phyloP scores from a whole-genome alignment of 37 sponge, comb jelly and placozoan genomes.

The Hexactinellida sp. region DNA sequence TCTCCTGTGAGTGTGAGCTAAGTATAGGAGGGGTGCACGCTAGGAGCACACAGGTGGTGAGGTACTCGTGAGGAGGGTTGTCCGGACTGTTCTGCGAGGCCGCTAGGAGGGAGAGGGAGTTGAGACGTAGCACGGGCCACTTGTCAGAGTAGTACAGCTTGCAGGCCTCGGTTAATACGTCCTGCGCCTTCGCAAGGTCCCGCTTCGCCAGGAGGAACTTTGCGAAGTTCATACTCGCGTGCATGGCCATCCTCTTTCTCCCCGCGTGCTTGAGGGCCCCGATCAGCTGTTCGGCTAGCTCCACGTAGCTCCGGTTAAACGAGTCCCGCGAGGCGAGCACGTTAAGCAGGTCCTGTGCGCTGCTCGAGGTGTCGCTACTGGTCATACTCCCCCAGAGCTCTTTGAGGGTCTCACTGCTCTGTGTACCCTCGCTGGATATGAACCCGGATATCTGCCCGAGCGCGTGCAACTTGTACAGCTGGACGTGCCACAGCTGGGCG shows the following conservation, averaged over 20 bases:
- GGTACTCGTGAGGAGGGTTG: background rate
- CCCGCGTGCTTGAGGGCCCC: conserved; percentile 82
- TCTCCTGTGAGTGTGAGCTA: background rate
- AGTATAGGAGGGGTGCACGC: background rate
- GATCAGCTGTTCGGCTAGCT: conserved; percentile 66
- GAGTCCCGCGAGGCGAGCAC: background rate
- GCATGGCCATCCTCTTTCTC: conserved; percentile 55
- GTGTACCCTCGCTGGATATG: background rate
- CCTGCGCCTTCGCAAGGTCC: background rate
- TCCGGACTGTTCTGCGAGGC: background rate
- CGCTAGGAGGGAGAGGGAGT: conserved; percentile 7
- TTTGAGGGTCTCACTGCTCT: background rate
- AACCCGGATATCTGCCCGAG: conserved; percentile 3
- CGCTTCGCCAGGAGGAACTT: conserved; percentile 33
- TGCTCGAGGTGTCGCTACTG: background rate
- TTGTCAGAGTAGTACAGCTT: conserved; percentile 15
- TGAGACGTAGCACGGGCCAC: background rate
- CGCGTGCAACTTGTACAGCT: background rate
- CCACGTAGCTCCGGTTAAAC: background rate
- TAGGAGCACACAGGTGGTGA: background rate
- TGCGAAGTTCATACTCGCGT: conserved; percentile 55
- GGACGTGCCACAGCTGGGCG: background rate
- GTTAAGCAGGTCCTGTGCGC: background rate
- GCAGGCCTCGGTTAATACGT: background rate
- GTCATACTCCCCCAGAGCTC: background rate